Percentiles rank a stretch among this genome's conserved stretches.
Evolutionary conservation across 2,113 vertebrate species (phyloP).

Genomic region (Guaruba guarouba): DNA sequence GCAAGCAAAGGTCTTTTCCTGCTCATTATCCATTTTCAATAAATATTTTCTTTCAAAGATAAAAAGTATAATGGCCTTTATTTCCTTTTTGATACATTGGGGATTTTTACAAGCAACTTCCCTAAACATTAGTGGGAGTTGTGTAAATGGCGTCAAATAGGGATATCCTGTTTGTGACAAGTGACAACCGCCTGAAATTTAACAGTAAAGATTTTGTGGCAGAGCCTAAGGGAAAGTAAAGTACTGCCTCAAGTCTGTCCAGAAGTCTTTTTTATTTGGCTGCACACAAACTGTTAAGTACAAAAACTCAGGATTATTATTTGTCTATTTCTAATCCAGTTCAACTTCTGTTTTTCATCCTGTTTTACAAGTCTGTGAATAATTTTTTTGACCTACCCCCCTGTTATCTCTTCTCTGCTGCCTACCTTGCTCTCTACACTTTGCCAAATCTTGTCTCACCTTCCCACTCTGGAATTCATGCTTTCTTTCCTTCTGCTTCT

Average conservation of each 20-base stretch:
- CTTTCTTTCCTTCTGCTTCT: not conserved
- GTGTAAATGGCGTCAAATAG: not conserved
- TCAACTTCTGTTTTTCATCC: not conserved
- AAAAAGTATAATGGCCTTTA: not conserved
- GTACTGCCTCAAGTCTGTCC: not conserved
- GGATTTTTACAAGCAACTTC: not conserved
- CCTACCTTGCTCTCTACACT: not conserved
- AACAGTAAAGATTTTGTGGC: not conserved
- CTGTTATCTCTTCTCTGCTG: not conserved
- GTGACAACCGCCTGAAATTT: not conserved
- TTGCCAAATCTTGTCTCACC: not conserved
- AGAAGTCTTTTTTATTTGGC: not conserved
- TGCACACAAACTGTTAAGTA: not conserved
- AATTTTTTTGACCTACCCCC: not conserved
- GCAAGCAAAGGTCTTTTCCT: not conserved
- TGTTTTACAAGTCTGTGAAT: not conserved
- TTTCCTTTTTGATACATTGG: not conserved
- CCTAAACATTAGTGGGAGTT: not conserved
- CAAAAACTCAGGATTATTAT: not conserved
- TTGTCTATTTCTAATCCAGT: not conserved
- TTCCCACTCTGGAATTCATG: slow-evolving; percentile 20
- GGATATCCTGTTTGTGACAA: not conserved
- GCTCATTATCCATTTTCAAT: not conserved
- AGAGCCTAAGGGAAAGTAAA: not conserved
- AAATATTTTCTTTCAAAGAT: not conserved